Evolutionary conservation across 2,797 vertebrate species (phyloP).

Genomic region (Leptatherina wallacei): DNA sequence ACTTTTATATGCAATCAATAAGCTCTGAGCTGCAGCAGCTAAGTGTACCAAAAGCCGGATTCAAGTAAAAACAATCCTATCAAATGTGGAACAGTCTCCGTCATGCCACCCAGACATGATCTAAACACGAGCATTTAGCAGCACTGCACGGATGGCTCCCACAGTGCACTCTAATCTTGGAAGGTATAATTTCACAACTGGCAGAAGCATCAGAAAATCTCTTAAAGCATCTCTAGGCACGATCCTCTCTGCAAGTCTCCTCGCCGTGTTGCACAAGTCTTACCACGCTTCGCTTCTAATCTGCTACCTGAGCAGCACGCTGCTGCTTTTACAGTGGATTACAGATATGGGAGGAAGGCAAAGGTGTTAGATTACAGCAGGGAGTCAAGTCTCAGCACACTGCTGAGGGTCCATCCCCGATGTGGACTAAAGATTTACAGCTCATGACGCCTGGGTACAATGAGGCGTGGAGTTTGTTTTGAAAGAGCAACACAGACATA

Average conservation of each 20-base stretch:
- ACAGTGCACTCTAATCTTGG: constrained; percentile 7
- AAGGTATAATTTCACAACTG: constrained; percentile 58
- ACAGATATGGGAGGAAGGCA: constrained; percentile 45
- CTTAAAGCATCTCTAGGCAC: constrained; percentile 49
- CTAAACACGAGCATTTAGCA: constrained; percentile 18
- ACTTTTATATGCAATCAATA: not conserved
- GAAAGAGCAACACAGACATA: constrained; percentile 18
- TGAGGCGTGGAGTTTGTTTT: constrained; percentile 4
- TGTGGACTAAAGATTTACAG: constrained; percentile 56
- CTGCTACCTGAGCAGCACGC: constrained; percentile 38
- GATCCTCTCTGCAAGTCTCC: constrained; percentile 30
- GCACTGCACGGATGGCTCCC: not conserved
- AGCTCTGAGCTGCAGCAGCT: not conserved
- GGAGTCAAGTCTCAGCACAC: constrained; percentile 56
- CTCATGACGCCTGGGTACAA: constrained; percentile 25
- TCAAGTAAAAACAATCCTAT: not conserved
- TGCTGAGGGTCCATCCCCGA: constrained; percentile 45
- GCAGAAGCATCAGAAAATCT: constrained; percentile 47
- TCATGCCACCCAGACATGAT: constrained; percentile 8
- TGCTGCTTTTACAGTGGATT: constrained; percentile 37
- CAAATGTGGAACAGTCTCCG: not conserved
- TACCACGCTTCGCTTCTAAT: constrained; percentile 53
- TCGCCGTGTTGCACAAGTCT: constrained; percentile 55
- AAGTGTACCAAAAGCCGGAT: not conserved
- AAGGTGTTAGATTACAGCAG: constrained; percentile 57